Conservation (phyloP, 2,113 vertebrate genomes). For the Ahaetulla prasina region DNA sequence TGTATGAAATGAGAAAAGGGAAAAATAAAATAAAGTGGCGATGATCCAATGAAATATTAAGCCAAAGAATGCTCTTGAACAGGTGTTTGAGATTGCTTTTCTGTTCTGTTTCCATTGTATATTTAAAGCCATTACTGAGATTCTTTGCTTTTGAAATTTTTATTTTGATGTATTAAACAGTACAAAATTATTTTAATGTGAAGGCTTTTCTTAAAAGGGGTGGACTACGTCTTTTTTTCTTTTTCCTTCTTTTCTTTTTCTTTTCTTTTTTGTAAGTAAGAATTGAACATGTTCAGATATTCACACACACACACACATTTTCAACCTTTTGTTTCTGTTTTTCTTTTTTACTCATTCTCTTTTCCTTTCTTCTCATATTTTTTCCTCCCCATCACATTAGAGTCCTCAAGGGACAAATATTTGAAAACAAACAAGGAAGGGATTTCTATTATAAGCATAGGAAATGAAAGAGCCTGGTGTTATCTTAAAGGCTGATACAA, state of each 20-base stretch:
- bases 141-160: not conserved
- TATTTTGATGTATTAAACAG: not conserved
- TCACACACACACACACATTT: not conserved
- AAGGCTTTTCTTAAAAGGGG: not conserved
- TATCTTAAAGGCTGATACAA: not conserved
- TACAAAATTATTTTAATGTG: not conserved
- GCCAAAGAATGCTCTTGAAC: not conserved
- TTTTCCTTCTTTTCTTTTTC: not conserved
- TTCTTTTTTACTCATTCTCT: not conserved
- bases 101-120: not conserved
- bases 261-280: not conserved
- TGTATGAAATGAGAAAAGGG: not conserved
- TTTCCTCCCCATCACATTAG: not conserved
- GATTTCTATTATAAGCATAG: not conserved
- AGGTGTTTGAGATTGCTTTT: not conserved
- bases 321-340: too few relatives aligned
- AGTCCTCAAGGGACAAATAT: not conserved
- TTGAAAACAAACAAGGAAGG: not conserved
- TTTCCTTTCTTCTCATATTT: not conserved
- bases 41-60: not conserved
- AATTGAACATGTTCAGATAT: not conserved
- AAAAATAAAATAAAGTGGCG: not conserved
- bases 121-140: not conserved
- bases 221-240: not conserved
- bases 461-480: not conserved